These are phyloP conservation scores for Pollenia labialis DNA, from an alignment of 2,888 invertebrate genomes.

Conservation along the genomic window DNA sequence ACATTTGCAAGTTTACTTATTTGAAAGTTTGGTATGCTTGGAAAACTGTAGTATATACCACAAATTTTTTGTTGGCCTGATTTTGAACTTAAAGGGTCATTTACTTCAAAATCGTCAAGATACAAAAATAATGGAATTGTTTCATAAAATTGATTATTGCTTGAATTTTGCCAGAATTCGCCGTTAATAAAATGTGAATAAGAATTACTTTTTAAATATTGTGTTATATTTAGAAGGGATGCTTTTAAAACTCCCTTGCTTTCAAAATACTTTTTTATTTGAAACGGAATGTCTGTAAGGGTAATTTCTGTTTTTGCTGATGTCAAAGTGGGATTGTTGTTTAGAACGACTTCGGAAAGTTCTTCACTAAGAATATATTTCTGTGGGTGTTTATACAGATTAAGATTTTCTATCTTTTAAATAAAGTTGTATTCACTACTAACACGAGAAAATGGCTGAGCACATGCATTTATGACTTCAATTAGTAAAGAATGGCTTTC, in stretches of 20 bases:
- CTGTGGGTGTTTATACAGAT: too few species aligned
- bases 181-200: conserved; percentile 52
- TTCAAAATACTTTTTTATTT: conserved; percentile 69
- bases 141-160: conserved; percentile 38
- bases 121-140: conserved; percentile 64
- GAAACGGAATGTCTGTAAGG: conserved; percentile 64
- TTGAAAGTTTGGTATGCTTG: conserved; percentile 48
- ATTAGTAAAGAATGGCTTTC: conserved; percentile 45
- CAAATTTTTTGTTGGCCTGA: conserved; percentile 61
- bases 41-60: conserved; percentile 64
- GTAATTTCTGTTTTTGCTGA: too few species aligned
- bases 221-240: conserved; percentile 42
- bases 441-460: too few species aligned
- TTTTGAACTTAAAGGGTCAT: conserved; percentile 61
- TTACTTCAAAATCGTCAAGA: conserved; percentile 61
- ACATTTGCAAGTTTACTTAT: conserved; percentile 60
- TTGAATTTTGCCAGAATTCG: conserved; percentile 56
- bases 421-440: too few species aligned
- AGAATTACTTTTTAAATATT: conserved; percentile 42
- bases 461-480: too few species aligned
- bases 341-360: too few species aligned
- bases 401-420: too few species aligned
- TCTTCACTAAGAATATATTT: too few species aligned
- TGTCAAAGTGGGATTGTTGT: too few species aligned
- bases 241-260: conserved; percentile 37